These are phyloP conservation scores for Tinea pellionella DNA, from an alignment of 2,888 invertebrate genomes.

Conservation along the genomic window DNA sequence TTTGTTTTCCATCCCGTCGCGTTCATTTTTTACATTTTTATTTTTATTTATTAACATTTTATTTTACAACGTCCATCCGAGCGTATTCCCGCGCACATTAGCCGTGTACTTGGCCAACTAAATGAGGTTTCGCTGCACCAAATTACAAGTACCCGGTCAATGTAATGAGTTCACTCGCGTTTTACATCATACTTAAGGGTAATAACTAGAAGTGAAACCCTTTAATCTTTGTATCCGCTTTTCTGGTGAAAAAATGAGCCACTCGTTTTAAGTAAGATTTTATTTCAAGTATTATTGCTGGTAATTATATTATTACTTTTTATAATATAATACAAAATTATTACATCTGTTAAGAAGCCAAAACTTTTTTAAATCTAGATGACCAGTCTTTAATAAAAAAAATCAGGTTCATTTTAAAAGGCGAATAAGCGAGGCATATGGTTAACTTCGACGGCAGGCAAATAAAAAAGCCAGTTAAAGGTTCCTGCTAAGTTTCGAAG, in stretches of 20 bases:
- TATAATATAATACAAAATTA: neutral
- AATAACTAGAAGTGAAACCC: constrained; percentile 56
- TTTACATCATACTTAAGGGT: constrained; percentile 66
- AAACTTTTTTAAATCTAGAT: neutral
- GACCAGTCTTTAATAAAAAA: neutral
- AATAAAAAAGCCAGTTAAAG: constrained; percentile 47
- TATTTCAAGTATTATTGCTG: constrained; percentile 18
- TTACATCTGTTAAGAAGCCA: neutral
- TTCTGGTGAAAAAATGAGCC: constrained; percentile 30
- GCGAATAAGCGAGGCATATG: constrained; percentile 4
- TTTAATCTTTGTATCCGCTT: constrained; percentile 51
- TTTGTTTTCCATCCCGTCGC: constrained; percentile 42
- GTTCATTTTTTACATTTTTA: constrained; percentile 30
- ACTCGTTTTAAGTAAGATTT: constrained; percentile 25
- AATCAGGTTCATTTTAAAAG: neutral
- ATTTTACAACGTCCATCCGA: constrained; percentile 25
- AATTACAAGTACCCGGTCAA: constrained; percentile 56
- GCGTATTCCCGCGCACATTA: constrained; percentile 42
- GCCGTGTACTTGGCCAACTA: constrained; percentile 48
- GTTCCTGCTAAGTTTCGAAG: constrained; percentile 38
- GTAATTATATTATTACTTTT: constrained; percentile 12
- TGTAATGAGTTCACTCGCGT: constrained; percentile 57
- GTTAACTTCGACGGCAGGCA: constrained; percentile 2
- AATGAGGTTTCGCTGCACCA: constrained; percentile 60
- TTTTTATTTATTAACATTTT: constrained; percentile 58